Evolutionary conservation across 2,797 vertebrate species (phyloP).

Genomic region (Oreochromis mossambicus): DNA sequence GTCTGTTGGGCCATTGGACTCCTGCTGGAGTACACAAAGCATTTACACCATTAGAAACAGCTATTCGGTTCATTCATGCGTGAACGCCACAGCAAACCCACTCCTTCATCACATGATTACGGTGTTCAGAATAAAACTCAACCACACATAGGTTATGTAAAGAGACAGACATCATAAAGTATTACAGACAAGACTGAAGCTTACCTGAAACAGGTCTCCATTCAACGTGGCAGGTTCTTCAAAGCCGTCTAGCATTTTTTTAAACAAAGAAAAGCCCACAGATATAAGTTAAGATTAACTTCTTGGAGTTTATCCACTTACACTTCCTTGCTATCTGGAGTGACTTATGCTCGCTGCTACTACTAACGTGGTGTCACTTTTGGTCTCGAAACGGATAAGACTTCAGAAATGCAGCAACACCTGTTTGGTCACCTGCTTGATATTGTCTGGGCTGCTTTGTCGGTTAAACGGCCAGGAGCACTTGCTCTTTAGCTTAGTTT

Average conservation of each 20-base stretch:
- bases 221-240: slow-evolving; percentile 78
- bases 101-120: background rate
- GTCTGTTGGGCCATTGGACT: slow-evolving; percentile 85
- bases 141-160: background rate
- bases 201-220: slow-evolving; percentile 84
- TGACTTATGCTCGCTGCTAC: background rate
- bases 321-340: background rate
- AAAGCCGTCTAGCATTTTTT: slow-evolving; percentile 69
- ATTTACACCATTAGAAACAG: background rate
- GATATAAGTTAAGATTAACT: background rate
- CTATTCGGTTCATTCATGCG: background rate
- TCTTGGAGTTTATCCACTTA: background rate
- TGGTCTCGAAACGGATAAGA: background rate
- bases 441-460: background rate
- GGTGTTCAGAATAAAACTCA: background rate
- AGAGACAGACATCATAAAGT: background rate
- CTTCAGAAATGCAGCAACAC: slow-evolving; percentile 60
- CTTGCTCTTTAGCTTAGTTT: background rate
- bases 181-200: background rate
- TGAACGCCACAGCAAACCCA: background rate
- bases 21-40: slow-evolving; percentile 67
- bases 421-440: slow-evolving; percentile 45
- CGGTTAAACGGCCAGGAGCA: background rate
- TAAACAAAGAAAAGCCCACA: background rate
- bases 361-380: background rate